A percentile compares a stretch with the other conserved stretches of the same genome.
Evolutionary conservation across 1,140 invertebrate species (phyloP).

Genomic region (Octopus bimaculoides): DNA sequence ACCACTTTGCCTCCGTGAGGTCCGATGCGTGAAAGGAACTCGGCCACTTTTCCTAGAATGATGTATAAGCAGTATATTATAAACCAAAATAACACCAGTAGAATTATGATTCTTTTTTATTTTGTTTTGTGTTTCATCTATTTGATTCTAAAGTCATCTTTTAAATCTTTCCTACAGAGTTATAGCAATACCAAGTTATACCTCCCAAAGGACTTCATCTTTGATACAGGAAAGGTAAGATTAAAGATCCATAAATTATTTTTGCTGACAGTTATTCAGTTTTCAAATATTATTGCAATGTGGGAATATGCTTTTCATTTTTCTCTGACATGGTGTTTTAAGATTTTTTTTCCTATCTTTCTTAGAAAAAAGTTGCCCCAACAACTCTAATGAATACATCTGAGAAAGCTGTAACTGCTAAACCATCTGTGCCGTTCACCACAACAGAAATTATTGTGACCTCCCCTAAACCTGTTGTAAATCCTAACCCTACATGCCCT

Average conservation of each 20-base stretch:
- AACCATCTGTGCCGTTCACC: constrained; percentile 20
- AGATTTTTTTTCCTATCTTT: no score
- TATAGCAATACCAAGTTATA: constrained; percentile 50
- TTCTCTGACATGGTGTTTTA: no score
- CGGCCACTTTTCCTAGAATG: no score
- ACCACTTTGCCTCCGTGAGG: no score
- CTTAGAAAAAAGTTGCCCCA: background rate
- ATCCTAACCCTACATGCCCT: constrained; percentile 37
- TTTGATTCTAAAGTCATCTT: background rate
- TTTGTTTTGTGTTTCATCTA: no score
- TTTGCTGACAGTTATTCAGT: no score
- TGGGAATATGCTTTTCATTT: no score
- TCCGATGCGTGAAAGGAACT: no score
- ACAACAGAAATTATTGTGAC: constrained; percentile 46
- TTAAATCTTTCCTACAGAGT: constrained; percentile 25
- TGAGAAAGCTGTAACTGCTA: background rate
- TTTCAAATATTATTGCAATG: no score
- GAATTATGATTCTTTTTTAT: no score
- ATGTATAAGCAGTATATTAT: no score
- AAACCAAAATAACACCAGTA: no score
- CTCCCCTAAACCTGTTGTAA: constrained; percentile 47
- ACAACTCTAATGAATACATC: constrained; percentile 2
- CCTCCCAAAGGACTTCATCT: constrained; percentile 49
- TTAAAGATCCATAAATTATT: background rate
- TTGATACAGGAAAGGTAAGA: constrained; percentile 49